Conservation (phyloP, 2,113 vertebrate genomes). For the Atlantisia rogersi region DNA sequence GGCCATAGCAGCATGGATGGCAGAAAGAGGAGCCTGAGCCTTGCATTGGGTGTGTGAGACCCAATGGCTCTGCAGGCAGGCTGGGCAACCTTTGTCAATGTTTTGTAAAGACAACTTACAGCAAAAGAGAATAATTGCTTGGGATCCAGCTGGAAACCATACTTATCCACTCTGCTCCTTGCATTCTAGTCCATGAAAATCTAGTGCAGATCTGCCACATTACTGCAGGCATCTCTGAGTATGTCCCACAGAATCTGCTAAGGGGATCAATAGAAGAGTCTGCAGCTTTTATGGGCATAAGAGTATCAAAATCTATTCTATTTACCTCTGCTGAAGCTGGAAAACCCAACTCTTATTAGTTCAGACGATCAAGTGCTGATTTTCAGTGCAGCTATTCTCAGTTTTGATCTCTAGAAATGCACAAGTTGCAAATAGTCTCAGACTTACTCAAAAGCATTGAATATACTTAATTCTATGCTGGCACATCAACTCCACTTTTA, state of each 20-base stretch:
- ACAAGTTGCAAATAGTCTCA: background rate
- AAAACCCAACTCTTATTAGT: background rate
- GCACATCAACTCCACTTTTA: background rate
- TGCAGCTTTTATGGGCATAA: background rate
- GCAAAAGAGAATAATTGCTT: background rate
- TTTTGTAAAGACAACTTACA: background rate
- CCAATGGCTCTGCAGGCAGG: background rate
- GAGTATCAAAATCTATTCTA: background rate
- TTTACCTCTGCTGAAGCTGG: background rate
- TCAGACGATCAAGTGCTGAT: background rate
- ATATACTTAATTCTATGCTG: background rate
- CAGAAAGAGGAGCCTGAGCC: background rate
- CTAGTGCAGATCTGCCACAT: background rate
- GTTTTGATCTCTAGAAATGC: background rate
- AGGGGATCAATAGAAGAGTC: background rate
- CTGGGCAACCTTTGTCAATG: background rate
- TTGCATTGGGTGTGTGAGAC: fast-evolving
- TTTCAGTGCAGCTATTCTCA: background rate
- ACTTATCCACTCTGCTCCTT: background rate
- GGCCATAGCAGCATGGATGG: fast-evolving
- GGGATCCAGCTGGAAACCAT: background rate
- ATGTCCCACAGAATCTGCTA: background rate
- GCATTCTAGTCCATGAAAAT: background rate
- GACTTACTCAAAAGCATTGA: background rate
- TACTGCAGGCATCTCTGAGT: background rate